A percentile compares a stretch with the other conserved stretches of the same genome.
Conservation (phyloP, 2,888 invertebrate species). For the Acronicta leporina region DNA sequence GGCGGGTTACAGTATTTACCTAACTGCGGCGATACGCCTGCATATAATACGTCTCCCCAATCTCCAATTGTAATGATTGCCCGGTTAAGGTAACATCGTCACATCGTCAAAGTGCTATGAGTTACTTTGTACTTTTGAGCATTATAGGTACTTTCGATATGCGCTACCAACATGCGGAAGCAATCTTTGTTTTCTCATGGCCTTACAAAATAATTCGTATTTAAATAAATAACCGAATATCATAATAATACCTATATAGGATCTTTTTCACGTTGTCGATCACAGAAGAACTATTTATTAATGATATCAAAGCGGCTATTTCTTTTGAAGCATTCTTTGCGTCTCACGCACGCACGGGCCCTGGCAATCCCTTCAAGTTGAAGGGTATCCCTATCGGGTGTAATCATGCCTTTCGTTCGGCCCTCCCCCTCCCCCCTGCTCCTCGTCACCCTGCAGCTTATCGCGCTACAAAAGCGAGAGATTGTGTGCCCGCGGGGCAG, state of each 20-base stretch:
- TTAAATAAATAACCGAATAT: neutral
- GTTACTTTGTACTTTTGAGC: no score
- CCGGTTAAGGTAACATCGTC: no score
- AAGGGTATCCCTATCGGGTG: constrained; percentile 61
- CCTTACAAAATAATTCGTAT: no score
- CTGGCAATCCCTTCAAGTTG: constrained; percentile 57
- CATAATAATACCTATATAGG: neutral
- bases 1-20: no score
- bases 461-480: constrained; percentile 57
- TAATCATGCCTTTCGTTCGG: constrained; percentile 51
- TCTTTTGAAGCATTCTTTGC: constrained; percentile 53
- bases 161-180: no score
- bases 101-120: no score
- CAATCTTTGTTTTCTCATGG: no score
- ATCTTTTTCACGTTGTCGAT: constrained; percentile 12
- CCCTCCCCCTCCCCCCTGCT: constrained; percentile 22
- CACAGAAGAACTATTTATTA: constrained; percentile 45
- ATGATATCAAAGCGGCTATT: constrained; percentile 50
- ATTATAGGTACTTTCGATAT: no score
- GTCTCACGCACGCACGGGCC: constrained; percentile 17
- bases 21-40: neutral
- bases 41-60: no score
- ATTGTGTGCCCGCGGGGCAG: constrained; percentile 40
- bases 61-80: neutral
- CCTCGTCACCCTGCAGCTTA: constrained; percentile 54